Evolutionary conservation across 2,888 invertebrate genomes (phyloP).

Genomic region (Trichopoda pennipes): DNA sequence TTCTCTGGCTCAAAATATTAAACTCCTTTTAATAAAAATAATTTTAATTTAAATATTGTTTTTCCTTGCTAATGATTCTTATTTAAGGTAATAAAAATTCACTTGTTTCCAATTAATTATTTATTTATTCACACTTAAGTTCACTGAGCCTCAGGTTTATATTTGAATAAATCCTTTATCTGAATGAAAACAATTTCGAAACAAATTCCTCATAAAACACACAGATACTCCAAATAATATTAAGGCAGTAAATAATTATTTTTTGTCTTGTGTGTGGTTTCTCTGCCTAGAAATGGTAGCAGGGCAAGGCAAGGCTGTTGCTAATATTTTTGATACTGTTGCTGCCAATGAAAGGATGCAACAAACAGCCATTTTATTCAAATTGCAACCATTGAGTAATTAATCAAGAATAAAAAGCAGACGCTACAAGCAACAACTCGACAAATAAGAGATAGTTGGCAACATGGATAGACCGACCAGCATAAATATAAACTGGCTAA

Average conservation of each 20-base stretch:
- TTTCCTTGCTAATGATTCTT: not conserved
- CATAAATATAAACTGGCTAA: constrained; percentile 30
- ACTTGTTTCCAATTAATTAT: too few relatives aligned
- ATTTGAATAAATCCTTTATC: constrained; percentile 55
- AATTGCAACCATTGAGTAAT: constrained; percentile 64
- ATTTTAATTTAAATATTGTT: constrained; percentile 1
- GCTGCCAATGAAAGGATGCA: constrained; percentile 48
- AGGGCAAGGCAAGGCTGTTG: constrained; percentile 48
- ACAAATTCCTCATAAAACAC: constrained; percentile 31
- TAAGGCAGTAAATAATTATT: not conserved
- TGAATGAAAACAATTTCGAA: constrained; percentile 39
- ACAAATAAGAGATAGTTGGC: constrained; percentile 22
- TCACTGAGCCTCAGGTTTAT: constrained; percentile 24
- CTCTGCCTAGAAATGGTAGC: constrained; percentile 18
- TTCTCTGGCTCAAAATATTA: not conserved
- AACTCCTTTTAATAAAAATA: not conserved
- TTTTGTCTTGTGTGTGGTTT: constrained; percentile 13
- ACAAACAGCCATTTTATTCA: constrained; percentile 49
- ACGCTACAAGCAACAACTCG: constrained; percentile 33
- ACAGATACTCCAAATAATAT: constrained; percentile 3
- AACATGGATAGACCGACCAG: constrained; percentile 1
- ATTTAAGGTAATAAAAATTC: constrained; percentile 5
- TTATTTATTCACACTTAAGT: constrained; percentile 31
- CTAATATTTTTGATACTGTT: constrained; percentile 27
- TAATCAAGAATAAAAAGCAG: constrained; percentile 67